Percentiles rank a stretch among this genome's conserved stretches.
Conservation (phyloP, 2,797 vertebrate genomes). For the Erethizon dorsatum region DNA sequence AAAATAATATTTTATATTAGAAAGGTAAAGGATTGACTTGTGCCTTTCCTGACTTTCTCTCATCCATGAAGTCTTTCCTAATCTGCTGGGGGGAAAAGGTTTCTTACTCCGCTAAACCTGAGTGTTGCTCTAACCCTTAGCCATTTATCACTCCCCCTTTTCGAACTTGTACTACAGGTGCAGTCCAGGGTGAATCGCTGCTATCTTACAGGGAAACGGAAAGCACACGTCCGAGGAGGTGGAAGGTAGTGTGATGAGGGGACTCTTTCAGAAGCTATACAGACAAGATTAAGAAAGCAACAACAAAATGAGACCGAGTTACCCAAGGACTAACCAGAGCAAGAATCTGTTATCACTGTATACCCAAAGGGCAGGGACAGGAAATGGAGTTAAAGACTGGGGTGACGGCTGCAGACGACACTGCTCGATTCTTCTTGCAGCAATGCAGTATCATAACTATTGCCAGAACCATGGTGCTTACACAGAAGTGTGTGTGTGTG, state of each 20-base stretch:
- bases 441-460: background rate
- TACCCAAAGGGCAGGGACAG: background rate
- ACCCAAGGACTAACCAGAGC: background rate
- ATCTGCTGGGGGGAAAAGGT: constrained; percentile 28
- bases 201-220: background rate
- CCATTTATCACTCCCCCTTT: constrained; percentile 33
- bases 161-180: background rate
- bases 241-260: background rate
- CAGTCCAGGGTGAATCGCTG: background rate
- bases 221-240: background rate
- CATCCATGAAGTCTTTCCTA: background rate
- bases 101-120: background rate
- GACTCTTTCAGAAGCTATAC: background rate
- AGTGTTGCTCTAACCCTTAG: background rate
- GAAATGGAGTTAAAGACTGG: background rate
- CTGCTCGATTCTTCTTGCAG: background rate
- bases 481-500: background rate
- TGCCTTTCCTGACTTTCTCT: background rate
- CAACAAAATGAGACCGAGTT: background rate
- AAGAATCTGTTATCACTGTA: background rate
- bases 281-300: background rate
- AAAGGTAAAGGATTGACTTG: constrained; percentile 11
- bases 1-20: background rate
- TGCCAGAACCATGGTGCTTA: background rate
- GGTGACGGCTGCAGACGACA: background rate